Conservation (phyloP, 30 jellyfish, hydroid and myxozoan genomes). For the Hydractinia symbiolongicarpus region DNA sequence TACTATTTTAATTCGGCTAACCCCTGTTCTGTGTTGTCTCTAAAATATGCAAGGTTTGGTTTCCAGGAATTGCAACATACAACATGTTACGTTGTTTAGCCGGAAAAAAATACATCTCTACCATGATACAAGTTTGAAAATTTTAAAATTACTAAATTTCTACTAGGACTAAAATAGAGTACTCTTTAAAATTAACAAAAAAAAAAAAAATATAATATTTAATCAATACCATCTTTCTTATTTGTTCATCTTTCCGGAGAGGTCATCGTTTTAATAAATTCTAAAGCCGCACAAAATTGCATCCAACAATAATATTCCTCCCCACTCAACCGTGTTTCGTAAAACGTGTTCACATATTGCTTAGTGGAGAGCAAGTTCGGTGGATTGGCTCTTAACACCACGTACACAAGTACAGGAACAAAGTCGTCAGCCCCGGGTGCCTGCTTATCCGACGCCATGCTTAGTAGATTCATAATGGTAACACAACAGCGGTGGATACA, state of each 20-base stretch:
- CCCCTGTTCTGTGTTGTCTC: too few relatives aligned
- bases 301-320: constrained; percentile 97
- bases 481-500: constrained; percentile 97
- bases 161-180: too few relatives aligned
- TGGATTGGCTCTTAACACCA: constrained; percentile 95
- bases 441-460: constrained; percentile 94
- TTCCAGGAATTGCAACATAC: too few relatives aligned
- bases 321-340: constrained; percentile 80
- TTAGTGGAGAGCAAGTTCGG: constrained; percentile 94
- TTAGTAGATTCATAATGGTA: constrained; percentile 92
- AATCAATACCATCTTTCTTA: background rate
- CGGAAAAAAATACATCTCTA: too few relatives aligned
- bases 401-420: constrained; percentile 98
- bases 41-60: too few relatives aligned
- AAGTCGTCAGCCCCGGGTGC: constrained; percentile 99
- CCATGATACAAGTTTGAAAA: too few relatives aligned
- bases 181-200: too few relatives aligned
- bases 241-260: background rate
- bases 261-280: constrained; percentile 63
- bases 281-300: constrained; percentile 94
- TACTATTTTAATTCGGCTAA: too few relatives aligned
- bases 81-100: too few relatives aligned
- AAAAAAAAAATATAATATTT: too few relatives aligned
- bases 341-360: constrained; percentile 78
- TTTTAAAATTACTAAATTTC: too few relatives aligned